Evolutionary conservation across 2,888 invertebrate genomes (phyloP).

Genomic region (Spicauda simplicius): DNA sequence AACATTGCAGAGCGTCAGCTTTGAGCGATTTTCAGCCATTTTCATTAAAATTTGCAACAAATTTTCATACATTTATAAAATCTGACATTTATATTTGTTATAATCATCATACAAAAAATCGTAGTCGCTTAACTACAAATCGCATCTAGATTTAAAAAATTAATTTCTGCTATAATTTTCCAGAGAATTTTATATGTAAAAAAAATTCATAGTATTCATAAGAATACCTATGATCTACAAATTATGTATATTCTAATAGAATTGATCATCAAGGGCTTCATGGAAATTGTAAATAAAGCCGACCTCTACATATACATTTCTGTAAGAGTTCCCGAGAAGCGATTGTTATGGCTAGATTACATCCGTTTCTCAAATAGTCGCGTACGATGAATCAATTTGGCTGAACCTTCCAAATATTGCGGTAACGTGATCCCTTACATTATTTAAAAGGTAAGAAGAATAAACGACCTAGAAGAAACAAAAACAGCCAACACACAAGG

Average conservation of each 20-base stretch:
- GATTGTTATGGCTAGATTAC: constrained; percentile 51
- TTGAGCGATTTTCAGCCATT: too few species aligned
- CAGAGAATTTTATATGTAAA: too few species aligned
- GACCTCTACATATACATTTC: constrained; percentile 42
- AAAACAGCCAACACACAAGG: neutral
- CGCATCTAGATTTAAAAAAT: too few species aligned
- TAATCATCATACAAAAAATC: too few species aligned
- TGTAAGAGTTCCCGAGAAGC: constrained; percentile 49
- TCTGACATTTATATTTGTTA: too few species aligned
- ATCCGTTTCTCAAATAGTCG: constrained; percentile 41
- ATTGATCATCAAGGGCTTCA: constrained; percentile 40
- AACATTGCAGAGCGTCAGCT: too few species aligned
- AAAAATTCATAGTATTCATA: neutral
- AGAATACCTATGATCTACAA: neutral
- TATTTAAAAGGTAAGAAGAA: constrained; percentile 7
- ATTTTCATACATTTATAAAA: too few species aligned
- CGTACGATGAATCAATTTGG: constrained; percentile 13
- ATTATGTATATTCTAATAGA: neutral
- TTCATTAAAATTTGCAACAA: too few species aligned
- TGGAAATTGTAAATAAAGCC: neutral
- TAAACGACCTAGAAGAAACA: neutral
- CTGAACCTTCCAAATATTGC: constrained; percentile 14
- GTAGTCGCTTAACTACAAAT: too few species aligned
- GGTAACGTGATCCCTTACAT: constrained; percentile 23
- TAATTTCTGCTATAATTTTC: too few species aligned